A percentile compares a stretch with the other conserved stretches of the same genome.
Conservation (phyloP, 1,140 invertebrate species). For the Polyergus mexicanus region DNA sequence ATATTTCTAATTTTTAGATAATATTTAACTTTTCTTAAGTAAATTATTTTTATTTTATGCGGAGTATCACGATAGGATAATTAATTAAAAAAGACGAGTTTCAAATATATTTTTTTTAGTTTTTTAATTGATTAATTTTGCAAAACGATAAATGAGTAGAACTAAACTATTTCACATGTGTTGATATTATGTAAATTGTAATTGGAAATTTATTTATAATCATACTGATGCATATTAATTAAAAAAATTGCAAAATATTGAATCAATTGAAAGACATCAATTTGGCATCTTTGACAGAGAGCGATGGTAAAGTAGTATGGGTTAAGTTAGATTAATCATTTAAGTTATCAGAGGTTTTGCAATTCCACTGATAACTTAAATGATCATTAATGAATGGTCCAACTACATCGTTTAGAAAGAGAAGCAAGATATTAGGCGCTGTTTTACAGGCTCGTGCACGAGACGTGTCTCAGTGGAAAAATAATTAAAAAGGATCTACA, state of each 20-base stretch:
- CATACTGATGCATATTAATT: background rate
- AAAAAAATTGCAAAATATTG: background rate
- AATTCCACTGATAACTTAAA: slow-evolving; percentile 72
- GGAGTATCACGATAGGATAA: background rate
- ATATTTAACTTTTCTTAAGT: background rate
- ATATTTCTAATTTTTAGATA: background rate
- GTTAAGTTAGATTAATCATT: too few species aligned
- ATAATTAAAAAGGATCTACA: slow-evolving; percentile 74
- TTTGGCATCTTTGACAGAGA: slow-evolving; percentile 53
- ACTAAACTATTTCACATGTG: background rate
- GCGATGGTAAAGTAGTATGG: background rate
- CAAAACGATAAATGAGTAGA: background rate
- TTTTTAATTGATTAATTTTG: background rate
- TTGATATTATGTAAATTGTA: background rate
- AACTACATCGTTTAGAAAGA: slow-evolving; percentile 32
- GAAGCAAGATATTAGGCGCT: background rate
- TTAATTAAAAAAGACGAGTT: background rate
- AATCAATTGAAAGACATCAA: background rate
- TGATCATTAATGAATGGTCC: slow-evolving; percentile 50
- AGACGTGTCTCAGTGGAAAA: slow-evolving; percentile 62
- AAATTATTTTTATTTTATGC: background rate
- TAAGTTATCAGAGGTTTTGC: too few species aligned
- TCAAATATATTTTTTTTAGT: background rate
- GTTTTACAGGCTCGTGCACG: background rate
- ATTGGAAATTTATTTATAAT: too few species aligned